phyloP scores from a whole-genome alignment of 2,888 invertebrate species.

The Trichopria drosophilae region DNA sequence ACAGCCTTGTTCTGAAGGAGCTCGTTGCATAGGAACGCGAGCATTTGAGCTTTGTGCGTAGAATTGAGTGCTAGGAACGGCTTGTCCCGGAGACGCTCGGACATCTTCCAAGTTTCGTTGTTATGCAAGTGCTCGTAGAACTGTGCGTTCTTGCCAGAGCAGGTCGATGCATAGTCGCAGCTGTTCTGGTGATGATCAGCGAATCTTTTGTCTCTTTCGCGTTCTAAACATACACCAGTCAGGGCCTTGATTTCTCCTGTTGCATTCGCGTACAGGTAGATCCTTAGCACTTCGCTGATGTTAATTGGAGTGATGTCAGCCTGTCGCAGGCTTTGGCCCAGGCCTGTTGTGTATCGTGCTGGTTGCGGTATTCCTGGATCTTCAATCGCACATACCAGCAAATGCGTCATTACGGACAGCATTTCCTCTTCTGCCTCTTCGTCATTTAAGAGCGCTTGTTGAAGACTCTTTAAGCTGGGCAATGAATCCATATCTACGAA shows the following conservation, averaged over 20 bases:
- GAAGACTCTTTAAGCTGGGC: slow-evolving; percentile 84
- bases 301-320: slow-evolving; percentile 91
- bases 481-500: slow-evolving; percentile 78
- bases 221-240: slow-evolving; percentile 78
- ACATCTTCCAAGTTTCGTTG: slow-evolving; percentile 78
- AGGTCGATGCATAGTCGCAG: slow-evolving; percentile 69
- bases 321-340: slow-evolving; percentile 86
- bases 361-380: slow-evolving; percentile 92
- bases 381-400: slow-evolving; percentile 89
- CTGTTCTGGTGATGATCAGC: slow-evolving; percentile 82
- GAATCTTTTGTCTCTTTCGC: slow-evolving; percentile 77
- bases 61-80: slow-evolving; percentile 86
- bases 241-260: slow-evolving; percentile 83
- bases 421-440: slow-evolving; percentile 83
- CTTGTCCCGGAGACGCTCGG: slow-evolving; percentile 77
- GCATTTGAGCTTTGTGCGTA: slow-evolving; percentile 82
- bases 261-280: slow-evolving; percentile 88
- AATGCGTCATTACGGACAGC: slow-evolving; percentile 83
- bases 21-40: slow-evolving; percentile 93
- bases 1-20: slow-evolving; percentile 90
- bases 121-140: slow-evolving; percentile 78
- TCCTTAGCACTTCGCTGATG: slow-evolving; percentile 86
- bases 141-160: slow-evolving; percentile 73
- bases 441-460: slow-evolving; percentile 80
- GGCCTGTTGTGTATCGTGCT: slow-evolving; percentile 82